Conservation (phyloP, 1,140 invertebrate genomes). For the Drosophila ohnishii region DNA sequence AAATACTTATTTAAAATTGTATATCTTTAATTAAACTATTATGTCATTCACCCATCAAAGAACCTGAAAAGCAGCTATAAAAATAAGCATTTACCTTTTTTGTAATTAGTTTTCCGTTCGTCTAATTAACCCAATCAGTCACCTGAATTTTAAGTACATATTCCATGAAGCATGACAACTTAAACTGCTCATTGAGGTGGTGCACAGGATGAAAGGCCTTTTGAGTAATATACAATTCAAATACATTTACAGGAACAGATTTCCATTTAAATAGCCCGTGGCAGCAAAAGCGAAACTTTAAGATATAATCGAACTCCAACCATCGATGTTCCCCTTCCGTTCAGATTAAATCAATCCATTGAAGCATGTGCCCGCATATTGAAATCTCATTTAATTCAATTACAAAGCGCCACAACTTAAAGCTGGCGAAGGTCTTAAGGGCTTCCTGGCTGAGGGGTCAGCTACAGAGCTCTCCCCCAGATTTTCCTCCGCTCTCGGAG, state of each 20-base stretch:
- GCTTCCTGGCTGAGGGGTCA: conserved; percentile 19
- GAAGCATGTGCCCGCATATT: conserved; percentile 66
- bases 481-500: conserved; percentile 19
- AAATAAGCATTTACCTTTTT: background rate
- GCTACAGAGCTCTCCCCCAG: conserved; percentile 6
- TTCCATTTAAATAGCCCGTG: background rate
- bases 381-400: conserved; percentile 80
- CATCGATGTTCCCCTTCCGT: conserved; percentile 18
- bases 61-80: too few relatives aligned
- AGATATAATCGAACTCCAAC: conserved; percentile 21
- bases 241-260: background rate
- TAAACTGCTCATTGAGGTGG: conserved; percentile 1
- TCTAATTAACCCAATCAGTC: conserved; percentile 11
- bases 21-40: background rate
- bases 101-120: background rate
- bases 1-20: background rate
- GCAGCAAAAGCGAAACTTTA: conserved; percentile 13
- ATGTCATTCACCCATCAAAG: background rate
- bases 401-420: conserved; percentile 75
- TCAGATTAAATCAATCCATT: conserved; percentile 37
- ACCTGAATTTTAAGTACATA: conserved; percentile 16
- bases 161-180: conserved; percentile 1
- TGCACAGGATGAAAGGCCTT: background rate
- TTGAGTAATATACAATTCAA: conserved; percentile 1
- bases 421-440: conserved; percentile 49